Evolutionary conservation across 2,888 invertebrate genomes (phyloP), one percentile per base, ranked within the genome.

Genomic region (Elegia similella): DNA sequence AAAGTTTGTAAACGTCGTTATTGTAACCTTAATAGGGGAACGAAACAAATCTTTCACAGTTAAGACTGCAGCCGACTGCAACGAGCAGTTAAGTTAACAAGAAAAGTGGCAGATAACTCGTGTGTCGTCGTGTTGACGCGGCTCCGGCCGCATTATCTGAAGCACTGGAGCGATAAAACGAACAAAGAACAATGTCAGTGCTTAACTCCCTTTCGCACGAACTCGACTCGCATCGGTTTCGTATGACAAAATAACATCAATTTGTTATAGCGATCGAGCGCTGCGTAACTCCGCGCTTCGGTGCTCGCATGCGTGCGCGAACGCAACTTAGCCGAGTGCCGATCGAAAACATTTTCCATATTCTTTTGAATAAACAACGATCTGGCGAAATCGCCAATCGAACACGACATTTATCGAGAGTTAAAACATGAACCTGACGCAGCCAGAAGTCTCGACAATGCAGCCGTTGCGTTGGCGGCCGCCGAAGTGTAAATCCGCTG

Each of bases 121-220:
- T 85, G 74, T 75, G 75, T 80, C 75, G 72, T 65, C 69, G 68
- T 71, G 76, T 75, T 71, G 77, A 76, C 68, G 72, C 68, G 70
- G 67, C 68, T 75, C 73, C 60, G 60, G 60, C 64, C 77, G 82
- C 76, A 86, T 87, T 89, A 89, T 86, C 88, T 85, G 78, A 84
- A 84, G 81, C 86, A 85, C 78, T 86, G 79, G 80, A 84, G 84
- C 88, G 88, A 89, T 89, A 88, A 87, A 86, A 84, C 79, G 87
- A 87, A 89, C 89, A 89, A 89, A 90, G 90, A 88, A 88, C 86
- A 86, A 89, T 87, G 86, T 85, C 84, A 81, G 82, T 81, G 76
- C 80, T 86, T 76, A 79, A 85, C 78, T 87, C 86, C 87, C 84
- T 86, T 88, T 88, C 87, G 85, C 86, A 83, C 76, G 84, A 86